Conservation (phyloP, 2,113 vertebrate genomes). For the Dolichotis patagonum region DNA sequence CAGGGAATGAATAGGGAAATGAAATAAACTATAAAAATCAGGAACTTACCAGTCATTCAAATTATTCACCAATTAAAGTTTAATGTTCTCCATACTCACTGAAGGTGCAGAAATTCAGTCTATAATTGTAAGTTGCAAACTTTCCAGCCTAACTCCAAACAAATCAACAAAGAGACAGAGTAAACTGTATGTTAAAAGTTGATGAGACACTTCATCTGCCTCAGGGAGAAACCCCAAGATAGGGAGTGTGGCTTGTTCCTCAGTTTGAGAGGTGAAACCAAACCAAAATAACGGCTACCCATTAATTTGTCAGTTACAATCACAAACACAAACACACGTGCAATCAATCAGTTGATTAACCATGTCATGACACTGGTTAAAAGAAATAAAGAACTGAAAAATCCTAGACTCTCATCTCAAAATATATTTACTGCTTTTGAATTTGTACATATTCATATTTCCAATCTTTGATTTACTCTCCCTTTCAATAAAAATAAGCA, state of each 20-base stretch:
- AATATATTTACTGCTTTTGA: background rate
- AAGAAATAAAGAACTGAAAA: conserved; percentile 11
- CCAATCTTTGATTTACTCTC: background rate
- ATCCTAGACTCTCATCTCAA: background rate
- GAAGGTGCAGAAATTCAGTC: background rate
- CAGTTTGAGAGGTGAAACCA: background rate
- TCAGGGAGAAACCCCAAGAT: background rate
- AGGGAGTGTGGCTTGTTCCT: background rate
- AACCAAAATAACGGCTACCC: background rate
- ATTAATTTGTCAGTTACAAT: background rate
- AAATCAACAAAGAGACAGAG: background rate
- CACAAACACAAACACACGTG: background rate
- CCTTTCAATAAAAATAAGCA: background rate
- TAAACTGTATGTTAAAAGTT: background rate
- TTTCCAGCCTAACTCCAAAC: background rate
- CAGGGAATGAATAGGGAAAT: background rate
- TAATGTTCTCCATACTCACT: background rate
- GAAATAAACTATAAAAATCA: background rate
- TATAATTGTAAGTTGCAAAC: background rate
- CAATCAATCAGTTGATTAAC: background rate
- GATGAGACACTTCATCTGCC: background rate
- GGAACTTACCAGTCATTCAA: background rate
- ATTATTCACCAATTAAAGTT: conserved; percentile 39
- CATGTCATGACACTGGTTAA: background rate
- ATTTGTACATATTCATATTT: background rate